Conservation (phyloP, 1,140 invertebrate species). For the Neodiprion pinetum region DNA sequence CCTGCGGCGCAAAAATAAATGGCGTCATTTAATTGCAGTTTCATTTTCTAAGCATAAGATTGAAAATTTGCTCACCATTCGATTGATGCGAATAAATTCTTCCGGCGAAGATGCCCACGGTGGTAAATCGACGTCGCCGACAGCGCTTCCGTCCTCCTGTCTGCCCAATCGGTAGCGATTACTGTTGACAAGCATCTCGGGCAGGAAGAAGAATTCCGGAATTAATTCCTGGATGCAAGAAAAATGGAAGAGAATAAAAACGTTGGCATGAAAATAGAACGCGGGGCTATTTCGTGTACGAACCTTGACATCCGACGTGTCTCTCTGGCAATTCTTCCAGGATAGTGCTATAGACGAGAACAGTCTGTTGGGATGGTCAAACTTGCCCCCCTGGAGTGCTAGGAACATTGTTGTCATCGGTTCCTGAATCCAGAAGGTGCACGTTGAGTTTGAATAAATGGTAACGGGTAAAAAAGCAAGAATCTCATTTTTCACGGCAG, state of each 20-base stretch:
- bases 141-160: slow-evolving; percentile 83
- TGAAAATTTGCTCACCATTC: slow-evolving; percentile 75
- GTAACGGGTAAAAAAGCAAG: slow-evolving; percentile 15
- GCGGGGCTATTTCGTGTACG: slow-evolving; percentile 7
- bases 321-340: slow-evolving; percentile 98
- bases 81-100: slow-evolving; percentile 96
- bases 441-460: neutral
- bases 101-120: slow-evolving; percentile 97
- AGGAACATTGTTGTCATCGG: slow-evolving; percentile 99
- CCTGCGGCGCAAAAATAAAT: slow-evolving; percentile 64
- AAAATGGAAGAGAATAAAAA: neutral
- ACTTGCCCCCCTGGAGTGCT: slow-evolving; percentile 97
- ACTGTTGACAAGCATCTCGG: slow-evolving; percentile 97
- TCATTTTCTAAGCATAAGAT: slow-evolving; percentile 15
- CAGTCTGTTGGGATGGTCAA: slow-evolving; percentile 96
- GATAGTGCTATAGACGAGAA: slow-evolving; percentile 93
- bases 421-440: slow-evolving; percentile 70
- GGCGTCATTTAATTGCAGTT: neutral
- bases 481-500: neutral
- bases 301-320: slow-evolving; percentile 98
- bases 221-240: slow-evolving; percentile 84
- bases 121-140: slow-evolving; percentile 90
- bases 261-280: neutral
- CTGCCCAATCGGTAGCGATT: slow-evolving; percentile 88
- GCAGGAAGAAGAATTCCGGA: slow-evolving; percentile 98